A percentile compares a stretch with the other conserved stretches of the same genome.
phyloP scores from a whole-genome alignment of 2,113 vertebrate species.

The Acrocephalus kingi region DNA sequence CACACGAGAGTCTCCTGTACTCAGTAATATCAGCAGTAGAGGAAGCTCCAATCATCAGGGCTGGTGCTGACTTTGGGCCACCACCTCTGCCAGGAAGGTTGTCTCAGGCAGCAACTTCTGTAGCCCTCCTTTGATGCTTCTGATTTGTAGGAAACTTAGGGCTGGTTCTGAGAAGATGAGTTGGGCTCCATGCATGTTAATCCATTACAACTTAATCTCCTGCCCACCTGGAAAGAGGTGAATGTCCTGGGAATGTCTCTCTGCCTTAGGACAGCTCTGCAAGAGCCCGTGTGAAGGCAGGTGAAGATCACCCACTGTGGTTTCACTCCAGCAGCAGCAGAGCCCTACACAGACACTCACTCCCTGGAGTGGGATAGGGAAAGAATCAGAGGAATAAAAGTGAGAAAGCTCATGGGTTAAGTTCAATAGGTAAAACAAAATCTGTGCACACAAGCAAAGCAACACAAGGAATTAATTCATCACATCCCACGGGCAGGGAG shows the following conservation, averaged over 20 bases:
- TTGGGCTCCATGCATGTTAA: neutral
- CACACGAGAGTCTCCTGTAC: fast-evolving
- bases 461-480: neutral
- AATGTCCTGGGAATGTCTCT: neutral
- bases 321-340: neutral
- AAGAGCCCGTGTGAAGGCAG: fast-evolving
- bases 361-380: too few relatives aligned
- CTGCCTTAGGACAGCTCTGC: neutral
- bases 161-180: neutral
- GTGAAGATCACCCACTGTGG: fast-evolving
- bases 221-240: neutral
- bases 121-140: neutral
- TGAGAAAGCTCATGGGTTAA: neutral
- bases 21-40: neutral
- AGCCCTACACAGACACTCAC: neutral
- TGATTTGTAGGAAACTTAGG: neutral
- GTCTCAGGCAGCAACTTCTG: neutral
- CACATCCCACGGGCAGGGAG: neutral
- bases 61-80: neutral
- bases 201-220: too few relatives aligned
- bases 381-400: neutral
- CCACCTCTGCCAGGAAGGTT: neutral
- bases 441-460: neutral
- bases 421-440: neutral
- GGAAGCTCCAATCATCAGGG: neutral